These are phyloP conservation scores for Labroides dimidiatus DNA, from an alignment of 2,797 vertebrate genomes.

Conservation along the genomic window DNA sequence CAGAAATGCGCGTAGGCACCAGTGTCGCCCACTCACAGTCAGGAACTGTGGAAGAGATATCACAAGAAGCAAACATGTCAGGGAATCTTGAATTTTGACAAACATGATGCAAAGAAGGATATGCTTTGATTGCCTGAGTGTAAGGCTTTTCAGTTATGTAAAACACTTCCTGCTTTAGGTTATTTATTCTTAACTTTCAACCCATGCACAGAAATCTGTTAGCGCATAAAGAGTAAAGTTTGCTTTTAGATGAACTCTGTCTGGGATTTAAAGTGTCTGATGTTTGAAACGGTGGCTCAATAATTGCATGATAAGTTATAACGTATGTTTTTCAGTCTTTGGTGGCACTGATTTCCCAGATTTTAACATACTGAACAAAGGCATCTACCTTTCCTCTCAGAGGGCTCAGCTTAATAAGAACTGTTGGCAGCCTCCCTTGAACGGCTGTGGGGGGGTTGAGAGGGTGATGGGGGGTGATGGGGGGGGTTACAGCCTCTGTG, in stretches of 20 bases:
- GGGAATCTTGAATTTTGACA: background rate
- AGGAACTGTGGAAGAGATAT: slow-evolving; percentile 10
- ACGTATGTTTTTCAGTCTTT: background rate
- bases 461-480: slow-evolving; percentile 22
- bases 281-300: background rate
- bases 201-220: background rate
- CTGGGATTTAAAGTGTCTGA: no score
- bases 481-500: slow-evolving; percentile 42
- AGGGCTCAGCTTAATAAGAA: slow-evolving; percentile 10
- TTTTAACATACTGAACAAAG: background rate
- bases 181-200: slow-evolving; percentile 8
- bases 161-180: background rate
- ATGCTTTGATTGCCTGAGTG: background rate
- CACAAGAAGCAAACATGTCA: slow-evolving; percentile 5
- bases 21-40: slow-evolving; percentile 29
- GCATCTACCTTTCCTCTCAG: slow-evolving; percentile 1
- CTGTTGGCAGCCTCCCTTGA: slow-evolving; percentile 38
- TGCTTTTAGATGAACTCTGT: background rate
- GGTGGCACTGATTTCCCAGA: background rate
- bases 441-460: slow-evolving; percentile 23
- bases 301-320: background rate
- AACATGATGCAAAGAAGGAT: background rate
- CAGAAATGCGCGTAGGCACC: slow-evolving; percentile 22
- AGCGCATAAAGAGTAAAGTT: background rate
- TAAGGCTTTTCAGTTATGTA: slow-evolving; percentile 5